phyloP scores from a whole-genome alignment of 2,888 invertebrate genomes.

The Dryobota labecula region DNA sequence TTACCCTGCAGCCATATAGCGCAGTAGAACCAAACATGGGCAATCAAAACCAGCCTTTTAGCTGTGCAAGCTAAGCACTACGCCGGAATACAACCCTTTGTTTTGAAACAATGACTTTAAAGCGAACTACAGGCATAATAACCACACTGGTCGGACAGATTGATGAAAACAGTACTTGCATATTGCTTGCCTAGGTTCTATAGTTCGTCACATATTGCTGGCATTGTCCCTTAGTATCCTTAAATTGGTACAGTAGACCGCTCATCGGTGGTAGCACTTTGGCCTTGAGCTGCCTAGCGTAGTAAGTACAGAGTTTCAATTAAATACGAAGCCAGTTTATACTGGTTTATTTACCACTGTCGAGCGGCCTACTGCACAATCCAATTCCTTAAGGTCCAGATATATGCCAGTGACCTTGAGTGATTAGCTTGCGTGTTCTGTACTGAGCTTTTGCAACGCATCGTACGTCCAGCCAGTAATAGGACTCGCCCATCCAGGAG shows the following conservation, averaged over 20 bases:
- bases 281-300: neutral
- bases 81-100: conserved; percentile 33
- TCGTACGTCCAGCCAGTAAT: too few relatives aligned
- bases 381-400: too few relatives aligned
- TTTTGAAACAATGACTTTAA: conserved; percentile 53
- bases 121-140: conserved; percentile 29
- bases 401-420: too few relatives aligned
- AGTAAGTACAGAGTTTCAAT: neutral
- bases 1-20: neutral
- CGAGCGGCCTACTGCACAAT: neutral
- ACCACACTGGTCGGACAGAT: conserved; percentile 17
- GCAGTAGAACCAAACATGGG: neutral
- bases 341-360: neutral
- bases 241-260: neutral
- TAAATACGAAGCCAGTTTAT: too few relatives aligned
- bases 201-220: conserved; percentile 15
- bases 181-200: conserved; percentile 5
- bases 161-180: conserved; percentile 35
- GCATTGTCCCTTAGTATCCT: neutral
- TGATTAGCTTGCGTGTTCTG: too few relatives aligned
- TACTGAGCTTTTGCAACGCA: too few relatives aligned
- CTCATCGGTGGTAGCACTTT: neutral
- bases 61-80: conserved; percentile 19
- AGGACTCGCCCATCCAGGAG: too few relatives aligned
- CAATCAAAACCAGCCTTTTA: conserved; percentile 49